Evolutionary conservation across 1,140 invertebrate species (phyloP), one percentile per base, ranked within the genome.

Genomic region (Carcinoscorpius rotundicauda): DNA sequence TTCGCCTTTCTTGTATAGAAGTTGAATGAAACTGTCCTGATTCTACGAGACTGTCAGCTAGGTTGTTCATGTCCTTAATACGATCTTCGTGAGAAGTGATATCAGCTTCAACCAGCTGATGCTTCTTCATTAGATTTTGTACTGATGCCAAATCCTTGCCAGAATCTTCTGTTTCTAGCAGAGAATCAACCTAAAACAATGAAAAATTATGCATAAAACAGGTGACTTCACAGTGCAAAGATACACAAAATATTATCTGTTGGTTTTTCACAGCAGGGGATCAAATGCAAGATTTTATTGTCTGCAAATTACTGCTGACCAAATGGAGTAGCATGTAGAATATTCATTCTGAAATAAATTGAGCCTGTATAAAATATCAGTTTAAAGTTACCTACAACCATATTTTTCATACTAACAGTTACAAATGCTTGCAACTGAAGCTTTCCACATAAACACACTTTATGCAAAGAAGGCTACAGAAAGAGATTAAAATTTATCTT

Each of bases 71-170:
- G 82, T 89, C 91, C 73, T 89, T 90, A 71, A 99, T 95, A 61
- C 96, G 85, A 74, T 99, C 96, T 75, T 97, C 92, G 76, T 97
- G 93, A 6, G 92, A 90, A 75, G 86, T 85, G 74, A 99, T 95
- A 76, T 99, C 97, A 56, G 95, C 94, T 76, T 99, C 95, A 10
- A 99, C 89, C 50, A 99, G 81, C 75, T 98, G 93, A 78, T 99
- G 97, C 76, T 99, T 99, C 82, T 99, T 99, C 82, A 97, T 91
- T 52, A 99, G 80, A 80, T 99, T 98, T 80, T 99, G 95, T n/a
- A 99, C 96, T 0, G 94, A 97, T 0, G 93, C 91, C 62, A 99
- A 81, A 81, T 99, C 97, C 77, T 98, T 98, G 59, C 97, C 96
- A 69, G 93, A 90, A 80, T 99, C 97, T 76, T 99, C 96, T 58